Base-by-base conservation (phyloP, 2,113 vertebrate species). In the Hystrix cristata region DNA sequence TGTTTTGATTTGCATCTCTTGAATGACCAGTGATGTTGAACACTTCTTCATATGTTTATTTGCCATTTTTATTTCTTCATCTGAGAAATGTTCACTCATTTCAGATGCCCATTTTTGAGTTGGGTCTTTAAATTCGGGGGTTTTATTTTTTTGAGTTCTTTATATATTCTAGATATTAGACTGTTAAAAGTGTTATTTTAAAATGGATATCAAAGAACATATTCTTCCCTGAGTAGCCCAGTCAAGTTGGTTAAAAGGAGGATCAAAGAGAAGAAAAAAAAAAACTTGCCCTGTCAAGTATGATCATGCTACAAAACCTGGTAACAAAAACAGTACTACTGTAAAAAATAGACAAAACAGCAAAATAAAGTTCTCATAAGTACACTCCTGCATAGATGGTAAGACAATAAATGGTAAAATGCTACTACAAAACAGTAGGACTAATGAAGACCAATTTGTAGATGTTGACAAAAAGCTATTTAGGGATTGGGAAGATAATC, bases 151-250 rank as follows among this genome's bases (percentile, higher is more conserved):
- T 38, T 38, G 38, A 38, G 38, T 38, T 38, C 38, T 38, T 38
- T 38, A 38, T 38, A 38, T 38, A 38, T 38, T 38, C 38, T 38
- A 38, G 38, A 38, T 38, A 38, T 38, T 38, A 38, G 38, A 38
- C 38, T 38, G 38, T 38, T 90, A n/a, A 89, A 87, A 76, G 78
- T 67, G 29, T 81, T 94, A 83, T 85, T 91, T 96, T 76, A 16
- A 88, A 84, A 65, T 91, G 14, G 9, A 62, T 71, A 3, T 62
- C 48, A 72, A 81, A 89, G 43, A 92, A 60, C 48, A 60, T 46
- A 59, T 86, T 82, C 34, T 83, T 65, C 55, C 78, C 31, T 34
- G 48, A 62, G 43, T 21, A 80, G 29, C 48, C 13, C 92, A 74
- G 29, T 67, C 51, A 84, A 60, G 51, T 82, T 81, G n/a, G 13